Percentiles rank a stretch among this genome's conserved stretches.
phyloP scores from a whole-genome alignment of 2,113 vertebrate species.

The Lepus americanus region DNA sequence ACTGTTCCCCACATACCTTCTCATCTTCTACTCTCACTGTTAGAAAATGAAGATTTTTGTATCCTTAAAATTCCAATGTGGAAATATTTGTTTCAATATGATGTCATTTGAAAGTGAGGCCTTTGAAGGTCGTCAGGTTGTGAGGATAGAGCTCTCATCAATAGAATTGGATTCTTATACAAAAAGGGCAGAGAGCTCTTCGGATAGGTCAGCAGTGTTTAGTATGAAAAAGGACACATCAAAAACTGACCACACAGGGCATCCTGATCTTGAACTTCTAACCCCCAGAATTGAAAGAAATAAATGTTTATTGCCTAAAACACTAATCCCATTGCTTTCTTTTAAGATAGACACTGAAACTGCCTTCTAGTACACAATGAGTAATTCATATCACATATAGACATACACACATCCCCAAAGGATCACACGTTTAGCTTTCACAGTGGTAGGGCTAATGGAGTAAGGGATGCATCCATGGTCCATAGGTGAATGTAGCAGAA shows the following conservation, averaged over 20 bases:
- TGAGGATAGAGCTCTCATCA: neutral
- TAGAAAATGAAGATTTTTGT: neutral
- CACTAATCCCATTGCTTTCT: neutral
- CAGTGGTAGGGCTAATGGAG: neutral
- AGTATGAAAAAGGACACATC: neutral
- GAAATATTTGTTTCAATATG: neutral
- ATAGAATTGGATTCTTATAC: neutral
- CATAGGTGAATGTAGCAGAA: neutral
- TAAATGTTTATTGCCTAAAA: neutral
- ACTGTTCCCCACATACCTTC: neutral
- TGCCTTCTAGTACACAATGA: neutral
- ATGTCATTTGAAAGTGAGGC: no score
- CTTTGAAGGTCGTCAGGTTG: neutral
- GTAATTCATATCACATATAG: neutral
- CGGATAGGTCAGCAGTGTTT: no score
- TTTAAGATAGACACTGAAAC: neutral
- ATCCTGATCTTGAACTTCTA: neutral
- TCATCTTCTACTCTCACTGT: no score
- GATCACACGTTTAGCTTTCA: neutral
- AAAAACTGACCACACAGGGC: neutral
- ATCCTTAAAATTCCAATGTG: neutral
- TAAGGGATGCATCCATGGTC: neutral
- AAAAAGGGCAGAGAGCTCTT: neutral
- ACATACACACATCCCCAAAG: neutral
- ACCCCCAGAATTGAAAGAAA: neutral